Evolutionary conservation across 2,888 invertebrate species (phyloP), one percentile per base, ranked within the genome.

Genomic region (Julus scanicus): DNA sequence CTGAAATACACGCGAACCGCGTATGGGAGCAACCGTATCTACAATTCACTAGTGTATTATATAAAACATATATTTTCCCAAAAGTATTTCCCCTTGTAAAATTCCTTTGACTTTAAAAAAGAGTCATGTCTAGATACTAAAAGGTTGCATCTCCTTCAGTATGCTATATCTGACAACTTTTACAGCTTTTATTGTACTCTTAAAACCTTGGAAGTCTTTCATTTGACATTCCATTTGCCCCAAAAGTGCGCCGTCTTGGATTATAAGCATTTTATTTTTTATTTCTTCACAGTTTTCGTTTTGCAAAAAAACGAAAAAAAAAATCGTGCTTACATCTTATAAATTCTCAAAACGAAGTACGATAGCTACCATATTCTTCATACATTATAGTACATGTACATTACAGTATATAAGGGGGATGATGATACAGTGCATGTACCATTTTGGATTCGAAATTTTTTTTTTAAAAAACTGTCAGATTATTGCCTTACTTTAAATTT

Each of bases 71-170:
- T 20, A 71, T 71, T 71, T 9, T 20, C 20, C 63, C 63, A 71
- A 20, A 71, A 57, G 57, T 71, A 71, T 71, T 71, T 29, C 63
- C n/a, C 63, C 63, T 20, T 71, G 20, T 71, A 71, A 71, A 71
- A 20, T 71, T 71, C 20, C 6, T 20, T 20, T 9, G 5, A 71
- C 63, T 53, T 71, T 20, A 71, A 71, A 71, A 44, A 71, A 71
- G 17, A 71, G 63, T 20, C 63, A 8, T 29, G 63, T 71, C 63
- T 20, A 71, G 63, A 71, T 71, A 71, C 63, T 71, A 71, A 71
- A 71, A 71, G 63, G 63, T 2, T 11, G 20, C 6, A 9, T 71
- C 63, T 71, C 5, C 63, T 20, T 20, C 57, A 20, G 8, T 71
- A 17, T 20, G 15, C 63, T 63, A 71, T 57, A 57, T 17, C 57